Conservation (phyloP, 1,140 invertebrate genomes). For the Pseudomyrmex cubaensis region DNA sequence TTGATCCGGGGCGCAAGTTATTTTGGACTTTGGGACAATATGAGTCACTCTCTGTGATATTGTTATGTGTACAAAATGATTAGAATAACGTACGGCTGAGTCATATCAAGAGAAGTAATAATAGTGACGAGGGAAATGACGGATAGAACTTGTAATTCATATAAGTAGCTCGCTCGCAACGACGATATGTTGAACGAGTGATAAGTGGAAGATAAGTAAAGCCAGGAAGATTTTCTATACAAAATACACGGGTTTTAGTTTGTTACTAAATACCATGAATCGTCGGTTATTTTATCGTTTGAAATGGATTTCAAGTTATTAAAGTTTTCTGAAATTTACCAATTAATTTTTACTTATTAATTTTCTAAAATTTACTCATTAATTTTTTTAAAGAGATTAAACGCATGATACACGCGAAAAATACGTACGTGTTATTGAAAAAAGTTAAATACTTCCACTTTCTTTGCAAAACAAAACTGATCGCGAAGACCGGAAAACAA, state of each 20-base stretch:
- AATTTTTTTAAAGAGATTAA: too few relatives aligned
- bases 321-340: too few relatives aligned
- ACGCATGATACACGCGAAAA: too few relatives aligned
- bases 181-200: background rate
- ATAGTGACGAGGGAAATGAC: background rate
- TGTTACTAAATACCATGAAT: too few relatives aligned
- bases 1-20: background rate
- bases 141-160: background rate
- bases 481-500: too few relatives aligned
- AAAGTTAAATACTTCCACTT: too few relatives aligned
- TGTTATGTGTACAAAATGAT: constrained; percentile 7
- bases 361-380: too few relatives aligned
- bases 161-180: background rate
- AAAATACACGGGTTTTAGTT: background rate
- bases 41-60: constrained; percentile 1
- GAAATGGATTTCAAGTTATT: background rate
- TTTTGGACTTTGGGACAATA: background rate
- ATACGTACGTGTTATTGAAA: too few relatives aligned
- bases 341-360: too few relatives aligned
- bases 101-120: background rate
- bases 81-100: background rate
- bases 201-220: background rate
- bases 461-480: background rate
- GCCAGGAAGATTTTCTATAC: background rate
- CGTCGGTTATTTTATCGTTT: too few relatives aligned